Base-by-base conservation (phyloP, 1,140 invertebrate species). In the Campodea augens region DNA sequence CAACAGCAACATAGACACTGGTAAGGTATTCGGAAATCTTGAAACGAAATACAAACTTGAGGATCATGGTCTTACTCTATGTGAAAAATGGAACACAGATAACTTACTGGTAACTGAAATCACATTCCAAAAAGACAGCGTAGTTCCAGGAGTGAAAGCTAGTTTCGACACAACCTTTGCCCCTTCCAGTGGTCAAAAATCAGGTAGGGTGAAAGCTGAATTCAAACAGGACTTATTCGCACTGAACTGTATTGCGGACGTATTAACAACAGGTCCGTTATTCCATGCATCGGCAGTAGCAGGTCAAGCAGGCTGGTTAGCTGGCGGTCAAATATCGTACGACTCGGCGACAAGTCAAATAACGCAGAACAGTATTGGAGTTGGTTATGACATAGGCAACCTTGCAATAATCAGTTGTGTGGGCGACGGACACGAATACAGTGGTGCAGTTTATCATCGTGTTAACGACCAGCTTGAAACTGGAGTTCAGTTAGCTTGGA, bases 11-110 rank as follows among this genome's bases (percentile, higher is more conserved):
- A 81, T 85, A 60, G 90, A 96, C 56, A 81, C 81, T 51, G 88
- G 88, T 56, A 91, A 90, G 66, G 81, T 92, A 4, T 78, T 81
- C 54, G 91, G 87, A 41, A 82, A 74, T 45, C 72, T 97, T 55
- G 89, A 95, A 65, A 92, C 88, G 24, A 96, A 95, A 68, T 95
- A 96, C 65, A 88, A 83, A 61, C 72, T 88, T 51, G 81, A 81
- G 57, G 87, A 95, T 54, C 86, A 91, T 66, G 75, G 77, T 55
- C 59, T 98, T 15, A 93, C 89, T 39, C 84, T 98, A 58, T 83
- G 86, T 49, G 95, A 99, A 65, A 98, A 92, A 63, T 98, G 93
- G 95, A 98, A 89, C 63, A 98, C 95, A 32, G 89, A 97, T 60
- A 98, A 98, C 67, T 82, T 83, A 23, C 69, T 99, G 24, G 77